Evolutionary conservation across 2,113 vertebrate genomes (phyloP).

Genomic region (Eptatretus burgeri): DNA sequence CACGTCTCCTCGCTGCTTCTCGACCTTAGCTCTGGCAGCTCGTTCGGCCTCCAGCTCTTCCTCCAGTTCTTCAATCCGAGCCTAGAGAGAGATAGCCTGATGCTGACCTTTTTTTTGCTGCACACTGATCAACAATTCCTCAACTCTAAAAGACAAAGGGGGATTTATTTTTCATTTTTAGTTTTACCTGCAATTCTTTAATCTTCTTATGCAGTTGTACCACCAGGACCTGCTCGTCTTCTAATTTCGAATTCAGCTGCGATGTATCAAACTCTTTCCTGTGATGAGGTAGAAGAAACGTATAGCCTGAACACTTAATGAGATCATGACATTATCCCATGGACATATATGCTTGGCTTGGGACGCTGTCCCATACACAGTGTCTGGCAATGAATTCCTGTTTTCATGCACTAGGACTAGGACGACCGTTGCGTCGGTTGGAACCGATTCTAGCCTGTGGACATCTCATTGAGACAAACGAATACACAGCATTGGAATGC

Average conservation of each 20-base stretch:
- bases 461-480: not conserved
- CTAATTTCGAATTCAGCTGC: conserved; percentile 34
- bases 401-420: not conserved
- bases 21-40: conserved; percentile 28
- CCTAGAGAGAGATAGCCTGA: conserved; percentile 14
- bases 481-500: not conserved
- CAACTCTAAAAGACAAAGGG: not conserved
- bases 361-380: too few species aligned
- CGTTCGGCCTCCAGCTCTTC: conserved; percentile 40
- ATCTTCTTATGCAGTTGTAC: conserved; percentile 65
- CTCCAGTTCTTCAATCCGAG: conserved; percentile 38
- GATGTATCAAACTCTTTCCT: conserved; percentile 70
- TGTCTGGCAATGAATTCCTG: not conserved
- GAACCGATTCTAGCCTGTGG: not conserved
- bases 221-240: conserved; percentile 42
- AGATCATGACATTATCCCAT: too few species aligned
- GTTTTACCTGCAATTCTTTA: conserved; percentile 50
- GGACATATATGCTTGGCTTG: too few species aligned
- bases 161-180: not conserved
- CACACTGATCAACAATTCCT: too few species aligned
- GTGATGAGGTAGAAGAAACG: not conserved
- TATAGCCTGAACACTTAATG: too few species aligned
- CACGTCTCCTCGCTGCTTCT: conserved; percentile 40
- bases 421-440: not conserved
- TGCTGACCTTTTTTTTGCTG: not conserved